Evolutionary conservation across 2,113 vertebrate species (phyloP).

Genomic region (Prolemur simus): DNA sequence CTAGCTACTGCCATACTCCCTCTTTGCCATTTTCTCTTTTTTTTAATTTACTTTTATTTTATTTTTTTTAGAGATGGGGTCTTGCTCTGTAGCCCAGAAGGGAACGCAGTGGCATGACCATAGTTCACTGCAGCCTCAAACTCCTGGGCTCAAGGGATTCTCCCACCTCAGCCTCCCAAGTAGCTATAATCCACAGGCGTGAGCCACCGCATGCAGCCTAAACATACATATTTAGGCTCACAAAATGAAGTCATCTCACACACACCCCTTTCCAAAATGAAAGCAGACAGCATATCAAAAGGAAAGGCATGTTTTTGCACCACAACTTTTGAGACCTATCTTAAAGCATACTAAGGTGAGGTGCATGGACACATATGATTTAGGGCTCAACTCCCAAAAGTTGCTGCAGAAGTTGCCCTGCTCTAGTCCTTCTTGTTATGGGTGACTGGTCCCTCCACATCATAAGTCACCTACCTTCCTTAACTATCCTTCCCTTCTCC

Average conservation of each 20-base stretch:
- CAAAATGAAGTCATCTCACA: not conserved
- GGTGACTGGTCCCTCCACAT: not conserved
- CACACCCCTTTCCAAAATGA: not conserved
- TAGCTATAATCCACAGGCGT: no score
- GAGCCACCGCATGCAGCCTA: no score
- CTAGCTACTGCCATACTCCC: not conserved
- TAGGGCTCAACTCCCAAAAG: not conserved
- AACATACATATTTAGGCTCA: not conserved
- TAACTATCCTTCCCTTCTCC: not conserved
- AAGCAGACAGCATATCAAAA: not conserved
- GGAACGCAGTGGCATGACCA: no score
- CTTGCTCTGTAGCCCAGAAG: no score
- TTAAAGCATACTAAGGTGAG: not conserved
- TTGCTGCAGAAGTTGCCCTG: not conserved
- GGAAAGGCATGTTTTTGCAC: not conserved
- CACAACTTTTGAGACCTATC: not conserved
- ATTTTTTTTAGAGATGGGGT: no score
- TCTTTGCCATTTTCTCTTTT: not conserved
- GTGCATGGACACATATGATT: not conserved
- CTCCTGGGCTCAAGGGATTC: no score
- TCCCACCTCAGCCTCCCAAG: no score
- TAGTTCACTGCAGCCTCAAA: no score
- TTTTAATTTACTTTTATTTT: no score
- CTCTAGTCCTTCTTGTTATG: not conserved
- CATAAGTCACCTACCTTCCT: not conserved